phyloP scores from a whole-genome alignment of 2,888 invertebrate genomes.

The Tinea trinotella region DNA sequence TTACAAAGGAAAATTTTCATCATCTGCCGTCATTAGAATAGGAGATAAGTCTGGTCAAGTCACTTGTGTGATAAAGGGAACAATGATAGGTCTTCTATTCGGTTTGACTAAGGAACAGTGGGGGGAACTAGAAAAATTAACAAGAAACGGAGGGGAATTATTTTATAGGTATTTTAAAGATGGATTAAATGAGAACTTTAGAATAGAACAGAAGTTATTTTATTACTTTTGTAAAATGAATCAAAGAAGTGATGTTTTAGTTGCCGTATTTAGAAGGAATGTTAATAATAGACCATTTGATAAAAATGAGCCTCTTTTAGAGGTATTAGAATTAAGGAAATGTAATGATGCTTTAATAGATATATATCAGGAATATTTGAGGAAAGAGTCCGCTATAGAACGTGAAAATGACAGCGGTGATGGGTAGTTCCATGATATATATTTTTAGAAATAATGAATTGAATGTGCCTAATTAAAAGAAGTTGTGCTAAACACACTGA shows the following conservation, averaged over 20 bases:
- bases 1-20: constrained; percentile 31
- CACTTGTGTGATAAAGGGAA: constrained; percentile 48
- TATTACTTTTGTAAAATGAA: constrained; percentile 55
- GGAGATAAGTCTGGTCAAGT: constrained; percentile 50
- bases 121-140: constrained; percentile 48
- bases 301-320: constrained; percentile 46
- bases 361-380: constrained; percentile 39
- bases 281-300: constrained; percentile 48
- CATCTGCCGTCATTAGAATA: constrained; percentile 49
- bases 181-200: constrained; percentile 44
- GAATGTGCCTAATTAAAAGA: too few relatives aligned
- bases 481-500: too few relatives aligned
- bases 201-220: constrained; percentile 53
- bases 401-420: background rate
- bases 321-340: constrained; percentile 43
- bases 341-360: constrained; percentile 42
- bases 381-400: constrained; percentile 21
- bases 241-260: constrained; percentile 43
- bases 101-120: constrained; percentile 46
- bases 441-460: too few relatives aligned
- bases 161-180: constrained; percentile 61
- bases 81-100: constrained; percentile 45
- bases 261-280: constrained; percentile 43
- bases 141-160: constrained; percentile 41
- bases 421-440: too few relatives aligned